Evolutionary conservation across 2,888 invertebrate genomes (phyloP), one percentile per base, ranked within the genome.

Genomic region (Serripes groenlandicus): DNA sequence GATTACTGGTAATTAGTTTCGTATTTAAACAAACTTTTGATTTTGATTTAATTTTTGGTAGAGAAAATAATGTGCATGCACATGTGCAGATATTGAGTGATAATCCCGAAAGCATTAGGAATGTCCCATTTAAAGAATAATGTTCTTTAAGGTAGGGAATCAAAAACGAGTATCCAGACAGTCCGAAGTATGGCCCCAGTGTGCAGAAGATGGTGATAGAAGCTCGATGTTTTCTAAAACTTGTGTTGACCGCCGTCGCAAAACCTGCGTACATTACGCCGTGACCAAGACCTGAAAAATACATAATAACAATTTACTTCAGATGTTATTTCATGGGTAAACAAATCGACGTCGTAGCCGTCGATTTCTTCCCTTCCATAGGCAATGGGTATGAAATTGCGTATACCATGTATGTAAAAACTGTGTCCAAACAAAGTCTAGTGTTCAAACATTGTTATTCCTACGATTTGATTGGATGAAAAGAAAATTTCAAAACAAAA

Each of bases 251-350:
- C 2, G 76, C 72, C 2, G 83, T 79, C 0, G 76, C 34, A 35
- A 79, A 79, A 23, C 68, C 83, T 30, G 75, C 73, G 28, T 76
- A 83, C n/a, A 42, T 35, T 0, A 79, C 69, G 5, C 83, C 83
- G 34, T 68, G 62, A 4, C 83, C 83, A 15, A 78, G 42, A 30
- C 83, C 83, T 83, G 75, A 21, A 82, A n/a, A n/a, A n/a, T n/a
- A n/a, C n/a, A n/a, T n/a, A n/a, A n/a, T n/a, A n/a, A n/a, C n/a
- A n/a, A n/a, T n/a, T n/a, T n/a, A n/a, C n/a, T n/a, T n/a, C n/a
- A n/a, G n/a, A n/a, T n/a, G n/a, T n/a, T n/a, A n/a, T n/a, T n/a
- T n/a, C n/a, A n/a, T n/a, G n/a, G n/a, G n/a, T n/a, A n/a, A n/a
- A n/a, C n/a, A n/a, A n/a, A n/a, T n/a, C n/a, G n/a, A n/a, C n/a